These are phyloP conservation scores for Rhodeus uyekii DNA, from an alignment of 2,797 vertebrate species.

Conservation along the genomic window DNA sequence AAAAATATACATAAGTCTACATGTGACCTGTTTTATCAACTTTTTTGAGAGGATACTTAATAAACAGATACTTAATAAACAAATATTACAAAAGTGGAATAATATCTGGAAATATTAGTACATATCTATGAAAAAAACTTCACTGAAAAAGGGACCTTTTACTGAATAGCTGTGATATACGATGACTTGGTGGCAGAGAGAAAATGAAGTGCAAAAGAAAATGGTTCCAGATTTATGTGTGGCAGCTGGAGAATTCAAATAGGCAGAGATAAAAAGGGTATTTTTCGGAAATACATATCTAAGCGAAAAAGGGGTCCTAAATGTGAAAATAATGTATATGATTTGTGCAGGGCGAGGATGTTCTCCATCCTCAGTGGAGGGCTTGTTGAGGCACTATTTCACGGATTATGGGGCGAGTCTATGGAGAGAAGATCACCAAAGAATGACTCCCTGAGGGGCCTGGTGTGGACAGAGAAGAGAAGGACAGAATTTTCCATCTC, in stretches of 20 bases:
- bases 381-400: conserved; percentile 60
- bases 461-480: conserved; percentile 41
- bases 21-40: not conserved
- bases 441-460: conserved; percentile 49
- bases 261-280: conserved; percentile 44
- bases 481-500: conserved; percentile 59
- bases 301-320: conserved; percentile 44
- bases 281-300: conserved; percentile 51
- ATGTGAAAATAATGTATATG: conserved; percentile 55
- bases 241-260: conserved; percentile 44
- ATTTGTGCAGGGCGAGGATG: conserved; percentile 47
- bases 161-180: conserved; percentile 23
- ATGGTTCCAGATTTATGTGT: conserved; percentile 46
- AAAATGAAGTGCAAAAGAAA: conserved; percentile 52
- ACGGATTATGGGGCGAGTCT: conserved; percentile 61
- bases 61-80: conserved; percentile 3
- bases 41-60: not conserved
- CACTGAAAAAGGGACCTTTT: conserved; percentile 24
- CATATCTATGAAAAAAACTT: conserved; percentile 36
- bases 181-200: conserved; percentile 29
- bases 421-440: conserved; percentile 56
- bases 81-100: conserved; percentile 22
- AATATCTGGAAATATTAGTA: conserved; percentile 10
- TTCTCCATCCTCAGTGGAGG: conserved; percentile 36
- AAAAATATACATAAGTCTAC: not conserved